Conservation (phyloP, 2,797 vertebrate genomes). For the Merluccius polli region DNA sequence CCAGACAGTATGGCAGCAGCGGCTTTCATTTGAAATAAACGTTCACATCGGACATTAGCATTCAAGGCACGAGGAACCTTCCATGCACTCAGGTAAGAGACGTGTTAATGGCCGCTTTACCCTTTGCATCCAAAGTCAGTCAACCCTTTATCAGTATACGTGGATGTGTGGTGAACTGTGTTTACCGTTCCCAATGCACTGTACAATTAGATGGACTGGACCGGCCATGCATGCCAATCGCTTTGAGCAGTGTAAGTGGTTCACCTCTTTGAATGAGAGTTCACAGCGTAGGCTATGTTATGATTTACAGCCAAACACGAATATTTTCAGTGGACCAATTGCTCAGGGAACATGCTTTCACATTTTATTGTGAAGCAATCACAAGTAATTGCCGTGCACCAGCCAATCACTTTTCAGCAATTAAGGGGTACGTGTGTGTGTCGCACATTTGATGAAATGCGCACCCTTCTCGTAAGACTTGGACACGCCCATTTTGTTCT, state of each 20-base stretch:
- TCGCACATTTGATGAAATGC: constrained; percentile 45
- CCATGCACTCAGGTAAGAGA: constrained; percentile 49
- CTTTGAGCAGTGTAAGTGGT: constrained; percentile 6
- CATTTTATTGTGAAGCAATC: constrained; percentile 39
- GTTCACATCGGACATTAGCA: constrained; percentile 11
- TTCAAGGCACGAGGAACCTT: not conserved
- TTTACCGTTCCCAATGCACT: not conserved
- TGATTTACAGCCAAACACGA: constrained; percentile 33
- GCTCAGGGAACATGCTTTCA: constrained; percentile 47
- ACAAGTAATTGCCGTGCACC: constrained; percentile 43
- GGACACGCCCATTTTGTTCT: constrained; percentile 49
- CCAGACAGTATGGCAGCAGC: constrained; percentile 5
- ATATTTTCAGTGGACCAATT: constrained; percentile 36
- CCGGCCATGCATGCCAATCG: constrained; percentile 7
- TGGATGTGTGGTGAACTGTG: not conserved
- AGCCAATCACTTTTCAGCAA: constrained; percentile 52
- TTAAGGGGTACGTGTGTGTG: constrained; percentile 53
- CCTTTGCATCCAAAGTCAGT: not conserved
- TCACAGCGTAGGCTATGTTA: constrained; percentile 22
- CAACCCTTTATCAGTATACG: not conserved
- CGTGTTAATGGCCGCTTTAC: constrained; percentile 4
- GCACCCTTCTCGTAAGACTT: constrained; percentile 29
- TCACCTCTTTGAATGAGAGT: constrained; percentile 22
- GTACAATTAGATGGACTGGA: not conserved
- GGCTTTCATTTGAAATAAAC: constrained; percentile 20